These are phyloP conservation scores for Melanotaenia parkinsoni DNA, from an alignment of 2,797 vertebrate genomes.

Conservation along the genomic window DNA sequence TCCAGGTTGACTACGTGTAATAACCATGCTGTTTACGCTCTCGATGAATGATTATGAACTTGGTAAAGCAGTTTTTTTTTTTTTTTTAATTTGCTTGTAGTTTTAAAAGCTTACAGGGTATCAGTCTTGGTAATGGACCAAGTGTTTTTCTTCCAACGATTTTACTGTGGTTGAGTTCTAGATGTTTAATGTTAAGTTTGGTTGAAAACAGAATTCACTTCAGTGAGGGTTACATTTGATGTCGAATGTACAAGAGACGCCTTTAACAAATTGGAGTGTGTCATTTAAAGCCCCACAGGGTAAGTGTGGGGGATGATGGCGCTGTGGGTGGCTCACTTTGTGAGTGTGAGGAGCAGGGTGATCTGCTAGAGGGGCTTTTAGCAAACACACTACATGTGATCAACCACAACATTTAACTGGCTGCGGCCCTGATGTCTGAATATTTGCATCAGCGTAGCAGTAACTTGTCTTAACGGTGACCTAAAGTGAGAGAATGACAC, in stretches of 20 bases:
- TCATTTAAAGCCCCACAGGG: constrained; percentile 8
- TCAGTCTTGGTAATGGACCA: constrained; percentile 17
- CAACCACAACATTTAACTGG: constrained; percentile 30
- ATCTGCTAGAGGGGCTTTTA: constrained; percentile 21
- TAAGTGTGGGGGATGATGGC: not conserved
- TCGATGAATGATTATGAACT: constrained; percentile 7
- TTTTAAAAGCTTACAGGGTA: constrained; percentile 33
- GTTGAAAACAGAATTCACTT: constrained; percentile 20
- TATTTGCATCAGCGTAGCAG: constrained; percentile 51
- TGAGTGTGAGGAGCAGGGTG: constrained; percentile 17
- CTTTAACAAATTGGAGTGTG: constrained; percentile 63
- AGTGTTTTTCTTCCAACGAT: constrained; percentile 22
- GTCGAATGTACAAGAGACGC: constrained; percentile 68
- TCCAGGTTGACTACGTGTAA: constrained; percentile 15
- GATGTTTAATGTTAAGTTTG: constrained; percentile 18
- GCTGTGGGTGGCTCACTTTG: constrained; percentile 15
- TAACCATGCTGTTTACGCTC: constrained; percentile 19
- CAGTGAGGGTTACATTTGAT: constrained; percentile 56
- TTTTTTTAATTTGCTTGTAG: constrained; percentile 2
- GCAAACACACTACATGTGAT: constrained; percentile 18
- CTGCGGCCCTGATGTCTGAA: constrained; percentile 43
- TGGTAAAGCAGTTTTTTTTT: not conserved
- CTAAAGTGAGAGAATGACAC: constrained; percentile 52
- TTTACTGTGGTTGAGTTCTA: constrained; percentile 23
- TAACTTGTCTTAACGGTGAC: constrained; percentile 62